Percentiles rank a stretch among this genome's conserved stretches.
These are phyloP conservation scores for Exocentrus adspersus DNA, from an alignment of 2,888 invertebrate genomes.

Conservation along the genomic window DNA sequence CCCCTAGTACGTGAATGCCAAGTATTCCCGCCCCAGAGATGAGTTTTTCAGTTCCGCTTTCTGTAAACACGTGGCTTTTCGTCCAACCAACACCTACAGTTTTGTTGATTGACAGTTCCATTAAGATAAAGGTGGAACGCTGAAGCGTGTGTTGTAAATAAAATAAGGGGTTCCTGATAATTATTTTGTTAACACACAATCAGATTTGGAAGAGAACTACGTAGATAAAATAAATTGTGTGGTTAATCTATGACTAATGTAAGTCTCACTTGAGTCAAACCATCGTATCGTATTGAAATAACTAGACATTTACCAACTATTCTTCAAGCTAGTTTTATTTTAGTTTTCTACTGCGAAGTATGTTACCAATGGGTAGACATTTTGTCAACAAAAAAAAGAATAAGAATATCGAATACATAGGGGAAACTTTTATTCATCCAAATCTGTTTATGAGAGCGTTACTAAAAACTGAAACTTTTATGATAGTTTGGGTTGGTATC, in stretches of 20 bases:
- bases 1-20: background rate
- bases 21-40: background rate
- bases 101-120: slow-evolving; percentile 3
- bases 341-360: no score
- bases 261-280: no score
- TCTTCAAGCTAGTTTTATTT: no score
- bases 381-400: background rate
- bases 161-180: slow-evolving; percentile 3
- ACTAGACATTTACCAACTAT: no score
- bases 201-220: background rate
- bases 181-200: background rate
- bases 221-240: background rate
- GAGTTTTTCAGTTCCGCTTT: slow-evolving; percentile 3
- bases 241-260: no score
- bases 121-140: background rate
- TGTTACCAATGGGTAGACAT: no score
- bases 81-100: background rate
- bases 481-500: slow-evolving; percentile 48
- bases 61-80: background rate
- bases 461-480: slow-evolving; percentile 44
- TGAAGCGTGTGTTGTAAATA: background rate
- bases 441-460: slow-evolving; percentile 39
- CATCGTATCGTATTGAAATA: no score
- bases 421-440: slow-evolving; percentile 16
- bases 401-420: background rate